Percentiles rank a stretch among this genome's conserved stretches.
Evolutionary conservation across 2,888 invertebrate species (phyloP).

Genomic region (Aquatica leii): DNA sequence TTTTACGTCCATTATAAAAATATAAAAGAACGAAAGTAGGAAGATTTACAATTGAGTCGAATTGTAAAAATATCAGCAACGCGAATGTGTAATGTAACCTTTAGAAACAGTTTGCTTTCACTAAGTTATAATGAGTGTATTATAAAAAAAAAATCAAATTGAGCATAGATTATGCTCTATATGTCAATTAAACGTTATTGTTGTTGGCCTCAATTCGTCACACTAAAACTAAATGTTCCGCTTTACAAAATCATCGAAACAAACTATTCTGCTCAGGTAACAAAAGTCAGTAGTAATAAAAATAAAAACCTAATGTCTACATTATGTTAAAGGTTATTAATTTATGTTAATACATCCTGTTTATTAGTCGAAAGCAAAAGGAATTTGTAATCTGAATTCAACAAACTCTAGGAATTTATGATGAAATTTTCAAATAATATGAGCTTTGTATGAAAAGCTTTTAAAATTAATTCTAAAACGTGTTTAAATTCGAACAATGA

Average conservation of each 20-base stretch:
- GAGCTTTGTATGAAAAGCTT: constrained; percentile 16
- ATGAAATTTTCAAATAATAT: background rate
- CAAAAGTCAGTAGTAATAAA: constrained; percentile 40
- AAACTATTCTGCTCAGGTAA: constrained; percentile 42
- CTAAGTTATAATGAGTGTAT: no score
- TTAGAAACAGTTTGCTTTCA: no score
- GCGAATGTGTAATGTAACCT: no score
- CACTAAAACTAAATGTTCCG: constrained; percentile 22
- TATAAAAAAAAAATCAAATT: no score
- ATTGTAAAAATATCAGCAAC: no score
- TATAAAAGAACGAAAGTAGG: no score
- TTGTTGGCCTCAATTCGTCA: no score
- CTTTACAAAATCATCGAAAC: constrained; percentile 18
- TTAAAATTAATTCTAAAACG: constrained; percentile 26
- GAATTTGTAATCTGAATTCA: constrained; percentile 18
- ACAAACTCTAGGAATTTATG: background rate
- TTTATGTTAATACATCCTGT: constrained; percentile 41
- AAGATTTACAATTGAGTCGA: no score
- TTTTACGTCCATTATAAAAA: no score
- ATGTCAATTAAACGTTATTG: no score
- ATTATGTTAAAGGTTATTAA: constrained; percentile 44
- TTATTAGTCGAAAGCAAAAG: constrained; percentile 23
- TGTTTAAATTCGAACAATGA: constrained; percentile 28
- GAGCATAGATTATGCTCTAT: no score
- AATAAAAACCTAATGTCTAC: constrained; percentile 43